Percentiles rank a stretch among this genome's conserved stretches.
Conservation (phyloP, 2,797 vertebrate species). For the Ambastaia sidthimunki region DNA sequence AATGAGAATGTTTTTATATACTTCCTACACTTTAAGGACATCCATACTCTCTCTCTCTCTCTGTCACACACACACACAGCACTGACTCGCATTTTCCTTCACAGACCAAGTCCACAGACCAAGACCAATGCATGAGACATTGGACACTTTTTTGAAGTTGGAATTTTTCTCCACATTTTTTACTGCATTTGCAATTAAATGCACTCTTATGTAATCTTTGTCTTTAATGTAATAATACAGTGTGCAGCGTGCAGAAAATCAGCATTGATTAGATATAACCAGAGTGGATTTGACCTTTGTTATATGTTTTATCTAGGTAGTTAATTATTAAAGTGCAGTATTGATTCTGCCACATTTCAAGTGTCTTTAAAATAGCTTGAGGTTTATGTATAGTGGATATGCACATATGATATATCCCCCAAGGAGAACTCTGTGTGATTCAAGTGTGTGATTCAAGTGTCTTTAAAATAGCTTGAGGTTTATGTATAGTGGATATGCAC, state of each 20-base stretch:
- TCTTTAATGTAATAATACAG: too few relatives aligned
- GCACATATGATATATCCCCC: background rate
- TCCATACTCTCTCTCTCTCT: background rate
- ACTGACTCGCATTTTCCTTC: background rate
- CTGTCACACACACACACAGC: background rate
- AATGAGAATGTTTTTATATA: background rate
- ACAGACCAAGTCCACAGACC: background rate
- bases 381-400: background rate
- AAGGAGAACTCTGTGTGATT: slow-evolving; percentile 37
- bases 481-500: background rate
- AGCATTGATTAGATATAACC: background rate
- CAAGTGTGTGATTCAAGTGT: too few relatives aligned
- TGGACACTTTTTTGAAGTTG: background rate
- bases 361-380: background rate
- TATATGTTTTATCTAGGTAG: background rate
- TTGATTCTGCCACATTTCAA: slow-evolving; percentile 6
- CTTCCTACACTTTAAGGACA: background rate
- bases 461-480: slow-evolving; percentile 1
- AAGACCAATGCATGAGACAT: background rate
- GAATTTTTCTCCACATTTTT: background rate
- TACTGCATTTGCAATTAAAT: background rate
- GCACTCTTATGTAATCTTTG: background rate
- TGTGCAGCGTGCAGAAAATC: background rate
- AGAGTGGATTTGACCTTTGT: background rate
- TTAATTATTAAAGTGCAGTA: background rate